phyloP scores from a whole-genome alignment of 2,797 vertebrate species.

The Helarctos malayanus region DNA sequence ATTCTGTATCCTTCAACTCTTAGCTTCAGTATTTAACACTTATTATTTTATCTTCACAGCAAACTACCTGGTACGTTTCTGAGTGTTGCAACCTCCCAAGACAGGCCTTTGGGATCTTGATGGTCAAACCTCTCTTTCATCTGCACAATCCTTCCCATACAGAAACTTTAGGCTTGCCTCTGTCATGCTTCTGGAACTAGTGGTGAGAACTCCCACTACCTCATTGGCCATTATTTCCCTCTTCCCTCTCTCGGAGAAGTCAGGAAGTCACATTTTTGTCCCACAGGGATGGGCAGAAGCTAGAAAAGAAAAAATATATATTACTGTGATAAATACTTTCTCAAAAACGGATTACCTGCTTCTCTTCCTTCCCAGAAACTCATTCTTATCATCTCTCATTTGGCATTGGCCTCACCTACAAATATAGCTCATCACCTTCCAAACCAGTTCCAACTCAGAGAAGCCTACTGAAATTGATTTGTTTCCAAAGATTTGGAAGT shows the following conservation, averaged over 20 bases:
- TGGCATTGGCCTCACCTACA: background rate
- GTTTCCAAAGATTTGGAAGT: background rate
- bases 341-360: background rate
- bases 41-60: background rate
- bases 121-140: background rate
- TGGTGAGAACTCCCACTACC: background rate
- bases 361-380: background rate
- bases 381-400: background rate
- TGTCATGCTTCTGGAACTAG: background rate
- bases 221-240: background rate
- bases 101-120: background rate
- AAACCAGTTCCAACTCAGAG: background rate
- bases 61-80: background rate
- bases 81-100: background rate
- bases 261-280: constrained; percentile 6
- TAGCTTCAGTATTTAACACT: constrained; percentile 12
- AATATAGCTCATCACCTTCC: background rate
- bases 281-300: background rate
- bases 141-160: background rate
- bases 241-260: background rate
- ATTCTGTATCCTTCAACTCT: background rate
- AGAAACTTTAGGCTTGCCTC: background rate
- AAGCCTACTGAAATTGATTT: background rate
- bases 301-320: background rate
- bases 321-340: background rate